Percentiles rank a stretch among this genome's conserved stretches.
Evolutionary conservation across 2,888 invertebrate genomes (phyloP).

Genomic region (Drosophila anceps): DNA sequence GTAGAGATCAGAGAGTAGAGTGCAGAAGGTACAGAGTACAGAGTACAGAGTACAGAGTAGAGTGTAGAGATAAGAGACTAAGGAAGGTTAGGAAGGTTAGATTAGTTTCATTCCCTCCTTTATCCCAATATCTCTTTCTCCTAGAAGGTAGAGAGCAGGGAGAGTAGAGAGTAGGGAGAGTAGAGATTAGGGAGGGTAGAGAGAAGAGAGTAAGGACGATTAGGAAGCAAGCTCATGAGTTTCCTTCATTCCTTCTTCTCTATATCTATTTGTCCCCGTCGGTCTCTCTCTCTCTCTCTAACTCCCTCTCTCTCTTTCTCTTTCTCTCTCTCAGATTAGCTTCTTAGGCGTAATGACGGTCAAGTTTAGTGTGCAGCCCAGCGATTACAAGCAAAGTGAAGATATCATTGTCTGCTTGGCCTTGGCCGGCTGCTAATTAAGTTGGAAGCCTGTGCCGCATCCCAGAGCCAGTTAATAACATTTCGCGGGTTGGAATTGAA

Average conservation of each 20-base stretch:
- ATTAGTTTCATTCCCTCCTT: no score
- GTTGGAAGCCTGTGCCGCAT: constrained; percentile 29
- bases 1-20: neutral
- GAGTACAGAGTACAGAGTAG: neutral
- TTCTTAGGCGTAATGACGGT: constrained; percentile 20
- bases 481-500: constrained; percentile 22
- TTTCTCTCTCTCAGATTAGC: neutral
- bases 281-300: no score
- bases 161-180: no score
- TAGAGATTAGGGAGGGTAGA: neutral
- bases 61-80: no score
- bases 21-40: neutral
- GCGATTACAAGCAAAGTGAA: constrained; percentile 33
- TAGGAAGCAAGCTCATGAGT: neutral
- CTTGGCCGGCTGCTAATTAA: constrained; percentile 56
- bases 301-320: neutral
- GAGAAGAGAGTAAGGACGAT: neutral
- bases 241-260: neutral
- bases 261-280: no score
- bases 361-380: constrained; percentile 6
- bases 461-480: constrained; percentile 56
- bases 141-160: no score
- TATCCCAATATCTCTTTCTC: no score
- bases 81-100: no score
- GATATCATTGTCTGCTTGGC: constrained; percentile 22